Evolutionary conservation across 2,113 vertebrate species (phyloP).

Genomic region (Halcyon senegalensis): DNA sequence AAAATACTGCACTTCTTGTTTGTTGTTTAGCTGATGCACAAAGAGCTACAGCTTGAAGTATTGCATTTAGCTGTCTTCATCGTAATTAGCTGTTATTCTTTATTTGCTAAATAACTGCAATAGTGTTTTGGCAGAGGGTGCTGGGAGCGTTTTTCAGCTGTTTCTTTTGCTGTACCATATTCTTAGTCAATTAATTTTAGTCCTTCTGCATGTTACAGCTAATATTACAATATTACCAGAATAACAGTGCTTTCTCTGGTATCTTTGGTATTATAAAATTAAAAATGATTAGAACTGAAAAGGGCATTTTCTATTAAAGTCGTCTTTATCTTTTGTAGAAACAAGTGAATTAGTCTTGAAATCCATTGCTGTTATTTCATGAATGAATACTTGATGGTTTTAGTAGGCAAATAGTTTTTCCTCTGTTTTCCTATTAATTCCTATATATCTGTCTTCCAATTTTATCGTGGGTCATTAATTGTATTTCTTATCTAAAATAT

Average conservation of each 20-base stretch:
- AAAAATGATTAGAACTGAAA: slow-evolving; percentile 44
- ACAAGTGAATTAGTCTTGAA: slow-evolving; percentile 46
- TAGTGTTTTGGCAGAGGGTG: neutral
- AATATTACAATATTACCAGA: neutral
- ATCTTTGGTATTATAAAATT: slow-evolving; percentile 12
- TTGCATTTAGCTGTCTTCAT: neutral
- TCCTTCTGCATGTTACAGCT: neutral
- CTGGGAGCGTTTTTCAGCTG: slow-evolving; percentile 32
- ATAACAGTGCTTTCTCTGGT: neutral
- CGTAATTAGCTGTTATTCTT: slow-evolving; percentile 3
- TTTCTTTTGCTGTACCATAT: slow-evolving; percentile 10
- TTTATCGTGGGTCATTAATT: neutral
- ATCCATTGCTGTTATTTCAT: neutral
- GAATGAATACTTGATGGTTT: neutral
- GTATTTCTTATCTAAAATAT: neutral
- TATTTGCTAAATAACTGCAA: neutral
- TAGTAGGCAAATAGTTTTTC: neutral
- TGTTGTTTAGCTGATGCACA: neutral
- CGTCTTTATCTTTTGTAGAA: slow-evolving; percentile 38
- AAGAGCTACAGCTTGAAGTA: neutral
- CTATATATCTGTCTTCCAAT: neutral
- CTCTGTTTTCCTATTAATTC: neutral
- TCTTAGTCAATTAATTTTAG: slow-evolving; percentile 45
- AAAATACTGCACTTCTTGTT: neutral
- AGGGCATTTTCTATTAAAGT: slow-evolving; percentile 30